phyloP scores from a whole-genome alignment of 2,113 vertebrate genomes.

The Rhombomys opimus region DNA sequence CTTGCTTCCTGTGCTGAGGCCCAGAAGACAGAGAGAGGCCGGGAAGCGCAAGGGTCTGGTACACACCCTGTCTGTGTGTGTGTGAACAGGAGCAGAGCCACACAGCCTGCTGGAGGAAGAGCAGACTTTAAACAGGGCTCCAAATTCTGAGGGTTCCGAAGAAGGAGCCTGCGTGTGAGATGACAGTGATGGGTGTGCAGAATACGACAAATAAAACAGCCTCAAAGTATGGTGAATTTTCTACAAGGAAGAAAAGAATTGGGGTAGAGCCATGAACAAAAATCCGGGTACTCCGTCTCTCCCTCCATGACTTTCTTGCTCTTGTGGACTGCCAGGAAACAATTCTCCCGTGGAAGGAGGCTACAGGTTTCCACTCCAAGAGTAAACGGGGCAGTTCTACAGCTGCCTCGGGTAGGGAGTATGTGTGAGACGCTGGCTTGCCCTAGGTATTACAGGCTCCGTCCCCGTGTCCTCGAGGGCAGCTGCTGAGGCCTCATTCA shows the following conservation, averaged over 20 bases:
- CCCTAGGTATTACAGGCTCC: neutral
- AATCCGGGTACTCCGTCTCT: neutral
- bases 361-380: slow-evolving; percentile 1
- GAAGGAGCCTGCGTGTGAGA: neutral
- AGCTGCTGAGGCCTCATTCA: neutral
- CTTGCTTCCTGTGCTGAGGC: neutral
- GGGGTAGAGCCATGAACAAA: neutral
- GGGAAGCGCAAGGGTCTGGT: neutral
- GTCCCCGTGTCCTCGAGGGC: neutral
- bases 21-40: neutral
- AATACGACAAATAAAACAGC: neutral
- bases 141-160: neutral
- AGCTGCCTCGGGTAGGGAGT: neutral
- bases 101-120: neutral
- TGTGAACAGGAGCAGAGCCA: neutral
- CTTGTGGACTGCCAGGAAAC: neutral
- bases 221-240: neutral
- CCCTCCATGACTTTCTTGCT: neutral
- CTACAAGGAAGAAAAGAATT: neutral
- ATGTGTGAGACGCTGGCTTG: neutral
- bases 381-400: neutral
- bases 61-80: neutral
- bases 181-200: neutral
- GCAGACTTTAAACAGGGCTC: neutral
- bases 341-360: neutral